These are phyloP conservation scores for Engraulis encrasicolus DNA, from an alignment of 2,113 vertebrate species.

Conservation along the genomic window DNA sequence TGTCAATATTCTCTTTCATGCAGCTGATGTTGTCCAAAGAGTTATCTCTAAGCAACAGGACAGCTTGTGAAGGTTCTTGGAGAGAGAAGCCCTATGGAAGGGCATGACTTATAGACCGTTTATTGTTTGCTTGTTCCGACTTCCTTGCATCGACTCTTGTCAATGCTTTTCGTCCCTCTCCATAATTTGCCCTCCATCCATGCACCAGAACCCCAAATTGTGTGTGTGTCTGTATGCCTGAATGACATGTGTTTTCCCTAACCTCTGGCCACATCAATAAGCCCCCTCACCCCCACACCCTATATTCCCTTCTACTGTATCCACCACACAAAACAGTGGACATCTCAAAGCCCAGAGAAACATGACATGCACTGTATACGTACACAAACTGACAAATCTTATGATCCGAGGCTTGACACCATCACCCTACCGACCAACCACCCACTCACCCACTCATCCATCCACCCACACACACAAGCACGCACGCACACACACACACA, in stretches of 20 bases:
- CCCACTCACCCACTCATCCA: background rate
- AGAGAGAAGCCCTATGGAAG: no score
- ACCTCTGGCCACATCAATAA: background rate
- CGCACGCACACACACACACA: background rate
- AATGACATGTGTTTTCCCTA: background rate
- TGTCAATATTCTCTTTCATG: no score
- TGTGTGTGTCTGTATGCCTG: background rate
- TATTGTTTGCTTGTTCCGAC: no score
- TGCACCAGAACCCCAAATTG: background rate
- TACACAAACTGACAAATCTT: slow-evolving; percentile 21
- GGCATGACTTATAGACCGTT: no score
- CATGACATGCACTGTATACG: slow-evolving; percentile 6
- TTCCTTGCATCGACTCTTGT: no score
- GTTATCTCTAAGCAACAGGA: no score
- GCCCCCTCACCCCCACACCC: no score
- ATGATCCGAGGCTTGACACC: slow-evolving; percentile 26
- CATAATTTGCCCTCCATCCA: no score
- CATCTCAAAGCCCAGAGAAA: background rate
- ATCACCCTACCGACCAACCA: background rate
- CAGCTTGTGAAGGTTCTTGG: no score
- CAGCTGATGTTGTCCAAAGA: no score
- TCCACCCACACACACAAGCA: background rate
- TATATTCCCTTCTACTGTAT: no score
- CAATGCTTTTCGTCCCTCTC: no score
- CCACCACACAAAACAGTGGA: background rate